Evolutionary conservation across 2,797 vertebrate species (phyloP).

Genomic region (Malacoraja senta): DNA sequence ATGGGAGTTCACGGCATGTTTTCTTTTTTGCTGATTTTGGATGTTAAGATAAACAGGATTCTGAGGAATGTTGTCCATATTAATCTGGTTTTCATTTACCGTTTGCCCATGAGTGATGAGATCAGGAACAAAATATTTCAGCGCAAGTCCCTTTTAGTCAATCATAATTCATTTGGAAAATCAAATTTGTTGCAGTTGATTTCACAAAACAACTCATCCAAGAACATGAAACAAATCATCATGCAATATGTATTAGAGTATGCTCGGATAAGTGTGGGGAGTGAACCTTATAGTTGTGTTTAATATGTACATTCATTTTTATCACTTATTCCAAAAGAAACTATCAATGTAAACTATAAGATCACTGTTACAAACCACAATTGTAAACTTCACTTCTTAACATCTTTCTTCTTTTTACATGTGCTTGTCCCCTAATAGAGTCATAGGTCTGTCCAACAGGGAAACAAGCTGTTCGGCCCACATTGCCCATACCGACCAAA

Average conservation of each 20-base stretch:
- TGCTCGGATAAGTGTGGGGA: background rate
- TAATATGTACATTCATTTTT: background rate
- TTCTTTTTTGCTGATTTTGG: constrained; percentile 25
- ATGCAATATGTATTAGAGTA: background rate
- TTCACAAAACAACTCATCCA: background rate
- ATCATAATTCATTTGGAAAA: constrained; percentile 10
- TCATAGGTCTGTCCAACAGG: too few species aligned
- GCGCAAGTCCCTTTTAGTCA: background rate
- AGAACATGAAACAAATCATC: background rate
- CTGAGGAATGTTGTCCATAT: constrained; percentile 2
- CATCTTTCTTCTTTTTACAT: too few species aligned
- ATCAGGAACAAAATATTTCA: constrained; percentile 27
- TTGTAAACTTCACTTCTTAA: background rate
- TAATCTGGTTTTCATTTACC: constrained; percentile 24
- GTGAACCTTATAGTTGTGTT: background rate
- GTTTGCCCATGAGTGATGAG: constrained; percentile 28
- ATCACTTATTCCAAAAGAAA: background rate
- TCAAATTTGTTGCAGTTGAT: background rate
- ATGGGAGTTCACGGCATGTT: constrained; percentile 19
- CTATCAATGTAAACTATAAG: background rate
- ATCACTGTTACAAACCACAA: background rate
- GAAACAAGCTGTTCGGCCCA: too few species aligned
- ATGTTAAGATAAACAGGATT: constrained; percentile 30
- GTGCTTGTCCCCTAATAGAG: background rate
- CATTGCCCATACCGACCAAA: too few species aligned